These are phyloP conservation scores for Tapera naevia DNA, from an alignment of 2,797 vertebrate species.

Conservation along the genomic window DNA sequence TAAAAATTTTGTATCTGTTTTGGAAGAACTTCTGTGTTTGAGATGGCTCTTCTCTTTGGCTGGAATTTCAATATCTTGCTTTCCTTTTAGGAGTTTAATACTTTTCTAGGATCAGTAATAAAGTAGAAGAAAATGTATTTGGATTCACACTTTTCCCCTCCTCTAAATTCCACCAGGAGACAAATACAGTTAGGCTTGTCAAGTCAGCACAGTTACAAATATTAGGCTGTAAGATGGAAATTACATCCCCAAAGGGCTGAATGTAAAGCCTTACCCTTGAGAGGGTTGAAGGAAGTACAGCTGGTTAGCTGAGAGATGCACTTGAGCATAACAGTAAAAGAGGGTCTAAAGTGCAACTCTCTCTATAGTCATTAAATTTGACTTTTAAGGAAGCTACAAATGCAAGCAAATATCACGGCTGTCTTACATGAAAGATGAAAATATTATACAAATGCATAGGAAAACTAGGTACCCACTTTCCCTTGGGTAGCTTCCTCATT, in stretches of 20 bases:
- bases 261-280: not conserved
- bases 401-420: not conserved
- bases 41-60: not conserved
- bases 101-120: not conserved
- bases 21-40: not conserved
- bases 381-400: not conserved
- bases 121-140: not conserved
- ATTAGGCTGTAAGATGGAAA: not conserved
- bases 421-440: not conserved
- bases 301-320: not conserved
- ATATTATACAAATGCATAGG: not conserved
- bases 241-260: not conserved
- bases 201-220: not conserved
- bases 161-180: not conserved
- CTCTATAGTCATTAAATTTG: not conserved
- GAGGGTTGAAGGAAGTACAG: not conserved
- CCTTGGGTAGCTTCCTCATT: not conserved
- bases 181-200: not conserved
- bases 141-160: not conserved
- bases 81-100: not conserved
- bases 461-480: slow-evolving; percentile 19
- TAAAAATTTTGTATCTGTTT: not conserved
- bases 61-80: not conserved
- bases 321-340: not conserved
- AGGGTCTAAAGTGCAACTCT: not conserved